Conservation (phyloP, 2,113 vertebrate species). For the Miniopterus natalensis region DNA sequence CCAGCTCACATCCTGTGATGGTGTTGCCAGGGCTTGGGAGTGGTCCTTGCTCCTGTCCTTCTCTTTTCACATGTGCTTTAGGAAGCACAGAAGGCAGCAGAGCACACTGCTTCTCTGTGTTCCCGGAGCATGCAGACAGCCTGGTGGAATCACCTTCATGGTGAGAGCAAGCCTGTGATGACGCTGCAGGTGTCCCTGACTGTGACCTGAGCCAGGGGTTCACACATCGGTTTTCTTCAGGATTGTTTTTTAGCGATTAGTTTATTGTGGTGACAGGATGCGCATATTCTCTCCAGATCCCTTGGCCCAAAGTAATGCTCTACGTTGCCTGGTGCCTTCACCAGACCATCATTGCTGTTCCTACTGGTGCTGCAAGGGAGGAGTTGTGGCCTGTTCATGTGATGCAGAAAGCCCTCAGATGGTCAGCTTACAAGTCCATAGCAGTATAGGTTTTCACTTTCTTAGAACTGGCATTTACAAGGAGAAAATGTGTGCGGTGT, state of each 20-base stretch:
- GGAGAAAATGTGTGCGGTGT: not conserved
- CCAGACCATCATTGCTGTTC: not conserved
- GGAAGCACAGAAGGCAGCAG: not conserved
- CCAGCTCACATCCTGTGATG: not conserved
- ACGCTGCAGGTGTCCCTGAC: not conserved
- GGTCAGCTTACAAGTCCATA: not conserved
- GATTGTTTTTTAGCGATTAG: not conserved
- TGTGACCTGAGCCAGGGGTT: not conserved
- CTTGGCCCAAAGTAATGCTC: not conserved
- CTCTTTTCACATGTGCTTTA: not conserved
- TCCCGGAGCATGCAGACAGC: not conserved
- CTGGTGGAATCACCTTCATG: not conserved
- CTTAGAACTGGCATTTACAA: not conserved
- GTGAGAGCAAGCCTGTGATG: accelerated
- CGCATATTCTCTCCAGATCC: not conserved
- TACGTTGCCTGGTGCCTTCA: accelerated
- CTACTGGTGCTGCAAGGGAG: not conserved
- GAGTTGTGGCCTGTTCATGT: not conserved
- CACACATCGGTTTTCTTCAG: not conserved
- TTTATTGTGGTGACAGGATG: not conserved
- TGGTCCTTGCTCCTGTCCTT: not conserved
- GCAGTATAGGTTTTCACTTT: not conserved
- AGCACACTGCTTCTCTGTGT: not conserved
- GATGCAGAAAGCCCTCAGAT: not conserved
- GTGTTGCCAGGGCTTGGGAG: not conserved